Evolutionary conservation across 2,113 vertebrate genomes (phyloP), one percentile per base, ranked within the genome.

Genomic region (Myotis yumanensis): DNA sequence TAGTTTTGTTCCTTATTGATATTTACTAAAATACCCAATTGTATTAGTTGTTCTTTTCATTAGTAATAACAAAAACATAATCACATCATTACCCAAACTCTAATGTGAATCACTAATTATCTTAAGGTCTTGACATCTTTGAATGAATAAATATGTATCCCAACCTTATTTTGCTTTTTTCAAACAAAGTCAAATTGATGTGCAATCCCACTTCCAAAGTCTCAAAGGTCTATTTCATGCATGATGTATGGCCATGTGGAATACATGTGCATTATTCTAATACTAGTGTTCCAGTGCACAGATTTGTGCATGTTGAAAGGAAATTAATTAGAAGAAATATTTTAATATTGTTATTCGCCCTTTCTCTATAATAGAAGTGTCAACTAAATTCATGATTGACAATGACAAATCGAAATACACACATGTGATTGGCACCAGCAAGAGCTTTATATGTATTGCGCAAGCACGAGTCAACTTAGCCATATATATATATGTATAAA

Each of bases 81-180:
- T 46, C 23, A 72, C 4, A 72, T 30, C 79, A 52, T 46, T 15
- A 72, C 4, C 68, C 7, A 83, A 92, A 79, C 1, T 5, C 51
- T 37, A 12, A 72, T 40, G 22, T 28, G 16, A 79, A 59, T 59
- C 46, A 90, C 32, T 43, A 84, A 54, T 37, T 92, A 83, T 18
- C 7, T 2, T 71, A 84, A 32, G 4, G 11, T 68, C 35, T 59
- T 86, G 8, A 90, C 51, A 46, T 28, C 22, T 59, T 46, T 25
- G 11, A 75, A n/a, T 71, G 3, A 6, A 30, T 76, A 72, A 75
- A 83, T 7, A 91, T 6, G 64, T 11, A 83, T 51, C 10, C 16
- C 11, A 73, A 62, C 8, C 6, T 79, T 66, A 77, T 86, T 94
- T 94, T 86, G 51, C 6, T 83, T 69, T 89, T 22, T 94, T 91